Percentiles rank a stretch among this genome's conserved stretches.
These are phyloP conservation scores for Semotilus atromaculatus DNA, from an alignment of 2,797 vertebrate genomes.

Conservation along the genomic window DNA sequence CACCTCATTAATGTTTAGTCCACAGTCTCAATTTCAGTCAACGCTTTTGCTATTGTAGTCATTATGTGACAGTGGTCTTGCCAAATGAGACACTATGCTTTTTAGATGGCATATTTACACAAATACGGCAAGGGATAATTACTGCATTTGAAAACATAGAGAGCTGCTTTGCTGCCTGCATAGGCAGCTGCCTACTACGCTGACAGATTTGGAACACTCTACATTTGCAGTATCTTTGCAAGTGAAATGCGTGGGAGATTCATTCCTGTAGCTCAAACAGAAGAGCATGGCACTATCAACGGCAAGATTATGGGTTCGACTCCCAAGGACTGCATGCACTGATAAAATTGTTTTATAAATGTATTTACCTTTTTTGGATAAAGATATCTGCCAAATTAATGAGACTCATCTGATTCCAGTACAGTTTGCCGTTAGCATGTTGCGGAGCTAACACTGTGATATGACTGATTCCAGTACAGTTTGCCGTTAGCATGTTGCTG, in stretches of 20 bases:
- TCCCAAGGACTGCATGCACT: not conserved
- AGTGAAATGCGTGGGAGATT: not conserved
- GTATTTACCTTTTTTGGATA: not conserved
- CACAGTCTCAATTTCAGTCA: constrained; percentile 39
- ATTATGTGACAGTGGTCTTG: constrained; percentile 13
- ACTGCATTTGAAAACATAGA: not conserved
- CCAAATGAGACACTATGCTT: constrained; percentile 18
- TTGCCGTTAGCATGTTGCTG: too few relatives aligned
- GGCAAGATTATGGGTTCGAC: not conserved
- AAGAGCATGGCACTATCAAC: not conserved
- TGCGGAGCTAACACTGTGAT: too few relatives aligned
- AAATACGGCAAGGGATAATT: constrained; percentile 17
- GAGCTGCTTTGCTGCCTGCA: constrained; percentile 5
- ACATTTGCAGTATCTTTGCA: not conserved
- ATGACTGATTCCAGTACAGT: too few relatives aligned
- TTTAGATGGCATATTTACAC: constrained; percentile 31
- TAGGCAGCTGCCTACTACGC: constrained; percentile 13
- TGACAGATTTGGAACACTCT: not conserved
- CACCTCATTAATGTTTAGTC: constrained; percentile 25
- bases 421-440: not conserved
- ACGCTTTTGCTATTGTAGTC: constrained; percentile 13
- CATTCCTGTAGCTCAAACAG: not conserved
- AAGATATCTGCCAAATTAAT: not conserved
- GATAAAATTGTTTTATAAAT: not conserved
- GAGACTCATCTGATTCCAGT: not conserved